Conservation (phyloP, 2,797 vertebrate genomes). For the Moxostoma hubbsi region DNA sequence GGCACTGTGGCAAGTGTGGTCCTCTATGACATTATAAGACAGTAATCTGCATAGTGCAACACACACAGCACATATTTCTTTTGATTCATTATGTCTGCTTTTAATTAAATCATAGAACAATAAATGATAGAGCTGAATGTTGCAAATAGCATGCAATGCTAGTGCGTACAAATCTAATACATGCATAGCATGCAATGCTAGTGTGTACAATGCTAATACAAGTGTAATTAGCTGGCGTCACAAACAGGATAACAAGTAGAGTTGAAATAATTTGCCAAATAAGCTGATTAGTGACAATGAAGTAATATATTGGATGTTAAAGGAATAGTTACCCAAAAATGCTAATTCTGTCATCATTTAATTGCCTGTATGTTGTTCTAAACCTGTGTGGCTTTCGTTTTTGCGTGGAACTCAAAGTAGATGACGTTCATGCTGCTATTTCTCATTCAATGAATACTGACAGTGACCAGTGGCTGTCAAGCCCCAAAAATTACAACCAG, state of each 20-base stretch:
- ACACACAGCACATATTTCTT: slow-evolving; percentile 10
- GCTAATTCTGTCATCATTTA: no score
- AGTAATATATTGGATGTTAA: neutral
- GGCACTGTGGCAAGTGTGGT: slow-evolving; percentile 36
- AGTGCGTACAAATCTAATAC: no score
- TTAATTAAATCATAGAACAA: slow-evolving; percentile 44
- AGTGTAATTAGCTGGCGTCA: neutral
- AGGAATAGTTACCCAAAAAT: neutral
- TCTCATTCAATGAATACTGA: no score
- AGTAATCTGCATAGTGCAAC: no score
- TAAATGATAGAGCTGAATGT: neutral
- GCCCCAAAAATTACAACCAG: no score
- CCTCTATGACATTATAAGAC: slow-evolving; percentile 33
- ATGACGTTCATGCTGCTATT: no score
- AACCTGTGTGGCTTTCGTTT: no score
- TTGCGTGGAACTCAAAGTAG: no score
- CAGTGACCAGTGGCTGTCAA: no score
- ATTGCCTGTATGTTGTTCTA: no score
- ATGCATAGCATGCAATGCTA: no score
- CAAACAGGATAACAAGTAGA: slow-evolving; percentile 5
- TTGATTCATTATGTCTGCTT: slow-evolving; percentile 29
- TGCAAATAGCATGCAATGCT: slow-evolving; percentile 3
- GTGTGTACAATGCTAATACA: no score
- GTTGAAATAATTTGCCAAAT: neutral
- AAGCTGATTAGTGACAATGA: neutral